Base-by-base conservation (phyloP, 2,797 vertebrate genomes). In the Alca torda region DNA sequence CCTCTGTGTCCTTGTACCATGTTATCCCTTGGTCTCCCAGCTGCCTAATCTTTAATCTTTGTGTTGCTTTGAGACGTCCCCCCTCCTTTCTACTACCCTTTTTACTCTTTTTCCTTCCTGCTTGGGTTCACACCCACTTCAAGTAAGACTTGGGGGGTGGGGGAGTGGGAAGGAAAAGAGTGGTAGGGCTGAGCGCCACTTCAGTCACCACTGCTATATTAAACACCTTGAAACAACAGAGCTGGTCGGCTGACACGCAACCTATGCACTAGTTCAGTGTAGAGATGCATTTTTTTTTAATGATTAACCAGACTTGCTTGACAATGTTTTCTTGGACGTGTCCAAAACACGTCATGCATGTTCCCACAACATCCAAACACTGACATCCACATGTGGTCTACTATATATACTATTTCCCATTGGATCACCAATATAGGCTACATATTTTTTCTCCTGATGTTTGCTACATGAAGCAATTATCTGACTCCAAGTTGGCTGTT, bases 331-430 rank as follows among this genome's bases (percentile, higher is more conserved):
- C 54, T 54, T 86, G 56, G 41, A 64, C 48, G 6, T 25, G 13
- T 35, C 60, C 46, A 30, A 78, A 60, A 48, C 0, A 0, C 54
- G 13, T 21, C 31, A 6, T 37, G 11, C 1, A 0, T 77, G 28
- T 78, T 86, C 67, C 31, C 46, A 43, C 53, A 74, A 35, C 33
- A 61, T 19, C n/a, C 46, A 57, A 73, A 82, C 20, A 59, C 48
- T 39, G 56, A 45, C 64, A 59, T 10, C 14, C 15, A n/a, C 41
- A 5, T 24, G 24, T 4, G 3, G 19, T 35, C 53, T 63, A 16
- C 30, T 28, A 8, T 21, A 48, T 39, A 37, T 43, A 33, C 19
- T 45, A 6, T 69, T 72, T 81, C 41, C 48, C n/a, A 80, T 39
- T 28, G 26, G 28, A 21, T 59, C 17, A 50, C 17, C 28, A 64